phyloP scores from a whole-genome alignment of 2,113 vertebrate species.

The Hoplias malabaricus region DNA sequence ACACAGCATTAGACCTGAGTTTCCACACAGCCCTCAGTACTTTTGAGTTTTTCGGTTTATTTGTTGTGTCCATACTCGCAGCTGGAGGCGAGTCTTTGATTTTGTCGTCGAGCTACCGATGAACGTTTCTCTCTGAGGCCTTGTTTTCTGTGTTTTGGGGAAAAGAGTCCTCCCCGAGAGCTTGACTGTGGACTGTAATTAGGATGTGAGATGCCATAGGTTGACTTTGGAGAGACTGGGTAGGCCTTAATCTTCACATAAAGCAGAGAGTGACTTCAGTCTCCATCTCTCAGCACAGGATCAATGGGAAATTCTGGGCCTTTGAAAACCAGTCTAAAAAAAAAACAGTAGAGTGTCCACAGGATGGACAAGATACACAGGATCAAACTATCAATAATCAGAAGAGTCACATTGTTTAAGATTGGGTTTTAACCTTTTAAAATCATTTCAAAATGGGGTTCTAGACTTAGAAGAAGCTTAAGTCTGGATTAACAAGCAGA shows the following conservation, averaged over 20 bases:
- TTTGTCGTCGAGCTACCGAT: background rate
- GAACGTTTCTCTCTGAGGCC: background rate
- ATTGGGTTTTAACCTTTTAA: background rate
- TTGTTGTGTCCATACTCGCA: background rate
- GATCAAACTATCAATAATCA: too few relatives aligned
- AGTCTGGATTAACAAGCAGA: too few relatives aligned
- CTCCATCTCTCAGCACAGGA: background rate
- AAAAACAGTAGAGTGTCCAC: too few relatives aligned
- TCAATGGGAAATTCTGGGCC: background rate
- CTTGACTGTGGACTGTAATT: background rate
- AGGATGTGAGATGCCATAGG: background rate
- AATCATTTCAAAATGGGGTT: too few relatives aligned
- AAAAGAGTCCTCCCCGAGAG: background rate
- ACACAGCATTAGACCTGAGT: too few relatives aligned
- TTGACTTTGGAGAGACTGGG: background rate
- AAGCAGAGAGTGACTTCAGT: background rate
- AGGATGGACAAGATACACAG: too few relatives aligned
- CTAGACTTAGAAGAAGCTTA: too few relatives aligned
- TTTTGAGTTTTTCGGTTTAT: too few relatives aligned
- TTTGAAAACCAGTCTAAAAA: too few relatives aligned
- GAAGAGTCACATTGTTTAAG: background rate
- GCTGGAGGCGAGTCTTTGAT: background rate
- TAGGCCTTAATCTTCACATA: background rate
- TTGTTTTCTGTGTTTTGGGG: background rate
- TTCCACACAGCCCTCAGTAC: too few relatives aligned